Base-by-base conservation (phyloP, 2,888 invertebrate genomes). In the Cerastis leucographa region DNA sequence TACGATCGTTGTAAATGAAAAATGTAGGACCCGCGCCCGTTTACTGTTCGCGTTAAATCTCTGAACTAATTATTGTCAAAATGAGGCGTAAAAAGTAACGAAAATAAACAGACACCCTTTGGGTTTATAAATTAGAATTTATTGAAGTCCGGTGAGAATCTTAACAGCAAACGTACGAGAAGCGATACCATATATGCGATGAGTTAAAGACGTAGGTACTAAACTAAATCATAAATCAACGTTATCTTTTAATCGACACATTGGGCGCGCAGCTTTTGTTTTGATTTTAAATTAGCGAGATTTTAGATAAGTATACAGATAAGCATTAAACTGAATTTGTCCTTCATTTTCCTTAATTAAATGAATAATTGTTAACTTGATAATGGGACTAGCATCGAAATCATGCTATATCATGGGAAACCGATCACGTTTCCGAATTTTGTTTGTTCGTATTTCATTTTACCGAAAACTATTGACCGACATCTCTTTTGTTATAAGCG, bases 231-330 rank as follows among this genome's bases (percentile, higher is more conserved):
- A 29, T 51, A 65, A 76, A 65, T 65, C 25, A 54, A 54, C 6
- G 8, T 44, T 75, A 76, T 76, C 62, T 25, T 75, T 64, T 51
- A 76, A 54, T 75, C 44, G 35, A 25, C 51, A 76, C 35, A 17
- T 11, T 35, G 17, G 12, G 64, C 44, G 51, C 11, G 19, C 5
- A 40, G 44, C 49, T 74, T 42, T 75, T 74, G 29, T 75, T 76
- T 44, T 35, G 49, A 64, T 76, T 64, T 76, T 17, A 40, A 22
- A 65, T 76, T 44, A 51, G 44, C 35, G 44, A 35, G 8, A 76
- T 51, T 51, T 44, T 17, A 35, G 49, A 49, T 61, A 59, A 22
- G 9, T n/a, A n/a, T 12, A 40, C 40, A 40, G 62, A 40, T 40
- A 42, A 61, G 51, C 9, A 76, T 29, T 17, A 49, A 25, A 62